Percentiles rank a stretch among this genome's conserved stretches.
phyloP scores from a whole-genome alignment of 1,140 invertebrate species.

The Drosophila willistoni region DNA sequence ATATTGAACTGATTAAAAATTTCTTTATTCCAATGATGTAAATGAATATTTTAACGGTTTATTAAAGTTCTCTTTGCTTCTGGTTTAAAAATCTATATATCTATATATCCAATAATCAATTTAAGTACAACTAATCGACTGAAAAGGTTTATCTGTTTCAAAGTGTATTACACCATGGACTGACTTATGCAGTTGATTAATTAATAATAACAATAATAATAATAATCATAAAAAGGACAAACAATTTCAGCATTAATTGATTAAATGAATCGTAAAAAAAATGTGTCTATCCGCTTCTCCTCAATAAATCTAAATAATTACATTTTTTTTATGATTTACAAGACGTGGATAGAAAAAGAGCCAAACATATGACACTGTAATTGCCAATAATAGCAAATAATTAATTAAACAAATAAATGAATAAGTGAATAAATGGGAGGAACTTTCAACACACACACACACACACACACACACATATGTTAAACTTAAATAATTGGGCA shows the following conservation, averaged over 20 bases:
- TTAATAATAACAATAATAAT: background rate
- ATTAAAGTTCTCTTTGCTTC: too few relatives aligned
- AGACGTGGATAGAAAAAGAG: constrained; percentile 11
- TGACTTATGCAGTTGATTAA: background rate
- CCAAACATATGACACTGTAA: constrained; percentile 27
- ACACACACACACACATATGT: too few relatives aligned
- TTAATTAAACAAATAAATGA: constrained; percentile 22
- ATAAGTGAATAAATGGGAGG: constrained; percentile 9
- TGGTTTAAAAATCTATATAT: too few relatives aligned
- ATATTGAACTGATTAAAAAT: too few relatives aligned
- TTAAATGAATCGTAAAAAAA: constrained; percentile 17
- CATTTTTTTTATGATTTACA: constrained; percentile 5
- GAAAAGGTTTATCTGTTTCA: background rate
- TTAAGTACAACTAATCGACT: background rate
- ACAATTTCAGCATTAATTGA: constrained; percentile 24
- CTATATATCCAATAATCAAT: too few relatives aligned
- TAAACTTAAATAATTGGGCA: constrained; percentile 35
- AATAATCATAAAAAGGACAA: background rate
- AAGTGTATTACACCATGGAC: background rate
- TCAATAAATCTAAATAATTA: constrained; percentile 33
- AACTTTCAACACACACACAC: constrained; percentile 11
- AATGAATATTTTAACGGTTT: too few relatives aligned
- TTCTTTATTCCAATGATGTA: too few relatives aligned
- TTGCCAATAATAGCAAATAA: constrained; percentile 24
- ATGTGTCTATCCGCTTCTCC: background rate